Base-by-base conservation (phyloP, 2,888 invertebrate species). In the Caenorhabditis sp. region DNA sequence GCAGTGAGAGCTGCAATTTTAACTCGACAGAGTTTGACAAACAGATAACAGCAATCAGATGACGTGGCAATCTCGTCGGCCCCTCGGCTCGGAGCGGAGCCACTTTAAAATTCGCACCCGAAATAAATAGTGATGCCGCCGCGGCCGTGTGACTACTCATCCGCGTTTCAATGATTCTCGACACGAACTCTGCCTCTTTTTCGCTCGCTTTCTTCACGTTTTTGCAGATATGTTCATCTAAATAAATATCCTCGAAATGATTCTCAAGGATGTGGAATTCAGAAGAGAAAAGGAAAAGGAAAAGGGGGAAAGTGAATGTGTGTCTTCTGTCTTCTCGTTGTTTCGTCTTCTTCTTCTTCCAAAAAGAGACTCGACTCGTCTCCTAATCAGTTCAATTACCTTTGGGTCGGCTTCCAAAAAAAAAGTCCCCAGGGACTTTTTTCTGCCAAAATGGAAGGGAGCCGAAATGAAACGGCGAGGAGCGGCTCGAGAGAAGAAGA, bases 351-450 rank as follows among this genome's bases (percentile, higher is more conserved):
- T n/a, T n/a, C n/a, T 24, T 13, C 13, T 53, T 5, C 13, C 24
- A 58, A 58, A 20, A 58, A 58, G 18, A 58, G 32, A 4, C n/a
- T 24, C 22, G n/a, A 11, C 5, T 18, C 28, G n/a, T 11, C 35
- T 56, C 67, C 53, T 67, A 67, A 67, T 67, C 67, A 67, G 67
- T 55, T 67, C 67, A 67, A 67, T 67, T 67, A 67, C 67, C 53
- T 28, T 28, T n/a, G 24, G 53, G 44, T 24, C 28, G 15, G 1
- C 26, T 18, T 32, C n/a, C n/a, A n/a, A n/a, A 8, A 35, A 24
- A 32, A 55, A 18, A 56, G 26, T 26, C 55, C 67, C 28, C 44
- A 6, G 26, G 55, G 65, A 32, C 32, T 32, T 32, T 32, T 32
- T n/a, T n/a, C 32, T 32, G 4, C 32, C 32, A 32, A 6, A 56